Conservation (phyloP, 1,140 invertebrate genomes). For the Drosophila virilis region DNA sequence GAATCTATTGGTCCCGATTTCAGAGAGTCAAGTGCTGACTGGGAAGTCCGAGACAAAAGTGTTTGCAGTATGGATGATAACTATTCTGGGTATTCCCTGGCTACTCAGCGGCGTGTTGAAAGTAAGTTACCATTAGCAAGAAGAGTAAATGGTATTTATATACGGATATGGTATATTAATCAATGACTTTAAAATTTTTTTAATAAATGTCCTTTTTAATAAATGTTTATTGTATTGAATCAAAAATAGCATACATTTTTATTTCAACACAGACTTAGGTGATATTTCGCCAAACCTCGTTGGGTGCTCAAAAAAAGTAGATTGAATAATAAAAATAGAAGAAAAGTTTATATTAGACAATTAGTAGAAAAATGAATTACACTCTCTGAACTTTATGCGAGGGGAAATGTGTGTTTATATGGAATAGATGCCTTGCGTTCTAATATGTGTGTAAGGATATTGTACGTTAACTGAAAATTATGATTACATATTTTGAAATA, state of each 20-base stretch:
- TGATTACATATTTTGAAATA: not conserved
- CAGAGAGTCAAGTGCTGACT: slow-evolving; percentile 77
- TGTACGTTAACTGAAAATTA: not conserved
- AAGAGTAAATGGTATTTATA: not conserved
- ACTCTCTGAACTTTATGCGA: not conserved
- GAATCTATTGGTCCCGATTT: slow-evolving; percentile 80
- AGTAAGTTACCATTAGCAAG: slow-evolving; percentile 66
- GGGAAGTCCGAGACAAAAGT: slow-evolving; percentile 73
- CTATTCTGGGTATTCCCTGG: slow-evolving; percentile 75
- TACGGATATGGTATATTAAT: too few species aligned
- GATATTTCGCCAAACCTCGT: too few species aligned
- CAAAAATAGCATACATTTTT: too few species aligned
- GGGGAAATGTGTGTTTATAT: slow-evolving; percentile 24
- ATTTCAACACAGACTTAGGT: too few species aligned
- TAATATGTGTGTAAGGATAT: not conserved
- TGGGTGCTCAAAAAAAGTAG: not conserved
- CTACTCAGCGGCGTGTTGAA: slow-evolving; percentile 71
- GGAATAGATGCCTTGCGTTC: slow-evolving; percentile 30
- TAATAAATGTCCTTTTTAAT: too few species aligned
- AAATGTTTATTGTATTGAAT: too few species aligned
- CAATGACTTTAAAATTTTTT: too few species aligned
- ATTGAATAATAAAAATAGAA: not conserved
- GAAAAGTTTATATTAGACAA: not conserved
- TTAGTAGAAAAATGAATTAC: too few species aligned
- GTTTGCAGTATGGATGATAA: slow-evolving; percentile 81